phyloP scores from a whole-genome alignment of 2,113 vertebrate species.

The Periophthalmodon schlosseri region DNA sequence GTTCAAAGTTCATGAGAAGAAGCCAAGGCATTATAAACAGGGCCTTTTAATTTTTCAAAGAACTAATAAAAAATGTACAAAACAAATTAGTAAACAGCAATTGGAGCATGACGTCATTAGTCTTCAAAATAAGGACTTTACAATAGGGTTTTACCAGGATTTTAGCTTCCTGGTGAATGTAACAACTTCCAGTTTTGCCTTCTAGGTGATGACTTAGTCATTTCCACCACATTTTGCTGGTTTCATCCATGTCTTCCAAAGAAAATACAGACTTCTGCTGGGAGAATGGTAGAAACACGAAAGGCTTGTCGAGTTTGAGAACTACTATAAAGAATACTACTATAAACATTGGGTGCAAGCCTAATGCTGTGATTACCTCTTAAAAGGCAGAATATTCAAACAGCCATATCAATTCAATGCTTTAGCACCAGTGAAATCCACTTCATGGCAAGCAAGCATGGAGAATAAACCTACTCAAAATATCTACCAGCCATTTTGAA shows the following conservation, averaged over 20 bases:
- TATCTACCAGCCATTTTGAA: conserved; percentile 24
- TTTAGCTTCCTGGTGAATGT: neutral
- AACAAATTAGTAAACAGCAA: conserved; percentile 47
- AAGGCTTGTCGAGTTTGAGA: conserved; percentile 9
- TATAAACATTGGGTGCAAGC: conserved; percentile 1
- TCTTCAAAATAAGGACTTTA: conserved; percentile 34
- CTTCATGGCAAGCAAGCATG: conserved; percentile 58
- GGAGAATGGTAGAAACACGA: conserved; percentile 32
- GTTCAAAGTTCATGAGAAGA: conserved; percentile 42
- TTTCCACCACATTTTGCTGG: conserved; percentile 15
- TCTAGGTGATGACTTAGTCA: conserved; percentile 6
- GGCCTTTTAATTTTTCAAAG: conserved; percentile 36
- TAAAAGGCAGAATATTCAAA: conserved; percentile 39
- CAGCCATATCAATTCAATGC: conserved; percentile 30
- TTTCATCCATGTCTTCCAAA: conserved; percentile 23
- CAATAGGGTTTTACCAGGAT: conserved; percentile 28
- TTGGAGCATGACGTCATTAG: conserved; percentile 30
- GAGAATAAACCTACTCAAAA: conserved; percentile 16
- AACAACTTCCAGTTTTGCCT: conserved; percentile 22
- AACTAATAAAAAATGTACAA: conserved; percentile 33
- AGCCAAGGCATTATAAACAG: conserved; percentile 58
- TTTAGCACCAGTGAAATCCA: conserved; percentile 59
- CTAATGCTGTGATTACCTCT: conserved; percentile 8
- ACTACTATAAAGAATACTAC: conserved; percentile 24
- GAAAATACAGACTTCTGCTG: conserved; percentile 63